Percentiles rank a stretch among this genome's conserved stretches.
These are phyloP conservation scores for Fratercula arctica DNA, from an alignment of 2,797 vertebrate genomes.

Conservation along the genomic window DNA sequence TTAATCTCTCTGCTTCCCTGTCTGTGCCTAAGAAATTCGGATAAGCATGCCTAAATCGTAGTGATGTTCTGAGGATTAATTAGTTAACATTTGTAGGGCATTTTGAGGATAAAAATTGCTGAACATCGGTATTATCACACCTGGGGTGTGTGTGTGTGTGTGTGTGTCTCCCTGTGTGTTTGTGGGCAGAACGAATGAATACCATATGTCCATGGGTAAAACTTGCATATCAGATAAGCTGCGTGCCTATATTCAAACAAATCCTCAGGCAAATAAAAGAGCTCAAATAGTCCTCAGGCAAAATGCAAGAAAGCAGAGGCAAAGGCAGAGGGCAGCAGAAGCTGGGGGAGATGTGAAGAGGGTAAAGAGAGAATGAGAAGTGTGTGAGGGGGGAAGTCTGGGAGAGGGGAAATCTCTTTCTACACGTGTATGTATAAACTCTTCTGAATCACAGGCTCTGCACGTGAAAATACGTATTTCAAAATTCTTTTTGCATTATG, in stretches of 20 bases:
- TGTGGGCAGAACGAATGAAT: neutral
- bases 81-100: neutral
- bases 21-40: neutral
- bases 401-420: neutral
- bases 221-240: neutral
- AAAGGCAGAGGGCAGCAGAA: conserved; percentile 61
- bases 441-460: neutral
- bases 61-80: neutral
- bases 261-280: neutral
- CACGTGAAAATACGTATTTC: neutral
- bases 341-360: neutral
- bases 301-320: conserved; percentile 2
- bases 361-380: neutral
- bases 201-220: neutral
- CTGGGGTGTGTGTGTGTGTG: neutral
- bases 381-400: neutral
- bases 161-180: neutral
- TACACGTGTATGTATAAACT: neutral
- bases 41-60: neutral
- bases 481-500: neutral
- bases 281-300: neutral
- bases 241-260: neutral
- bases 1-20: neutral
- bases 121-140: neutral
- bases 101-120: neutral